phyloP scores from a whole-genome alignment of 1,140 invertebrate genomes.

The Halictus rubicundus region DNA sequence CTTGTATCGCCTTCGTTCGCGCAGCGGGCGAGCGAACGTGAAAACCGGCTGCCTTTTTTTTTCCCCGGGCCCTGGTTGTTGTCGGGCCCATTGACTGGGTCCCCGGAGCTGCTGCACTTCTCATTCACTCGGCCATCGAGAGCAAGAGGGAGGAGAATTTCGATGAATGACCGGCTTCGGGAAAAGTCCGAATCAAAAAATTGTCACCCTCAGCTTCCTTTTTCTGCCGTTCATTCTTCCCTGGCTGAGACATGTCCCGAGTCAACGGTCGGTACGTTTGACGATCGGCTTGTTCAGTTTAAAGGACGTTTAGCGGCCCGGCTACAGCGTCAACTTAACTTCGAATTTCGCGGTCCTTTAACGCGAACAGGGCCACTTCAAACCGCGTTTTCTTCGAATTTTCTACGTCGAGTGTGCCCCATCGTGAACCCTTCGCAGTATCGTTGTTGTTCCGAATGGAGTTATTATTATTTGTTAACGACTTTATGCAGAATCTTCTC shows the following conservation, averaged over 20 bases:
- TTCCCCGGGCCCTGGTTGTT: conserved; percentile 10
- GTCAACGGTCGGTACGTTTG: conserved; percentile 40
- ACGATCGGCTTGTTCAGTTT: conserved; percentile 20
- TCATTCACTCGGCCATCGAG: conserved; percentile 41
- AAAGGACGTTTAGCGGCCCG: conserved; percentile 35
- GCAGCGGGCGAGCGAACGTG: conserved; percentile 62
- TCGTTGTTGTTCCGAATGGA: background rate
- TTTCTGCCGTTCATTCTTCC: conserved; percentile 26
- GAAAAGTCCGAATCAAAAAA: conserved; percentile 62
- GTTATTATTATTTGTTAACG: background rate
- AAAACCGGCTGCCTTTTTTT: conserved; percentile 62
- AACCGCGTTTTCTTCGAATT: background rate
- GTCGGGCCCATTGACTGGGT: conserved; percentile 52
- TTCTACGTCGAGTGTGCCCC: background rate
- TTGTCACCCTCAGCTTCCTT: conserved; percentile 38
- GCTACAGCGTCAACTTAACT: background rate
- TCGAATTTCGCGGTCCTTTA: conserved; percentile 54
- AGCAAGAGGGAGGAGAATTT: background rate
- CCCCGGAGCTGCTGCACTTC: background rate
- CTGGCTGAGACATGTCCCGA: conserved; percentile 25
- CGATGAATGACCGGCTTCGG: conserved; percentile 43
- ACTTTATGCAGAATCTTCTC: no score
- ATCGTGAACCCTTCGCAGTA: background rate
- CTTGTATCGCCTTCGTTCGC: conserved; percentile 74
- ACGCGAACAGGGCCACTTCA: background rate